These are phyloP conservation scores for Protonibea diacanthus DNA, from an alignment of 2,797 vertebrate species.

Conservation along the genomic window DNA sequence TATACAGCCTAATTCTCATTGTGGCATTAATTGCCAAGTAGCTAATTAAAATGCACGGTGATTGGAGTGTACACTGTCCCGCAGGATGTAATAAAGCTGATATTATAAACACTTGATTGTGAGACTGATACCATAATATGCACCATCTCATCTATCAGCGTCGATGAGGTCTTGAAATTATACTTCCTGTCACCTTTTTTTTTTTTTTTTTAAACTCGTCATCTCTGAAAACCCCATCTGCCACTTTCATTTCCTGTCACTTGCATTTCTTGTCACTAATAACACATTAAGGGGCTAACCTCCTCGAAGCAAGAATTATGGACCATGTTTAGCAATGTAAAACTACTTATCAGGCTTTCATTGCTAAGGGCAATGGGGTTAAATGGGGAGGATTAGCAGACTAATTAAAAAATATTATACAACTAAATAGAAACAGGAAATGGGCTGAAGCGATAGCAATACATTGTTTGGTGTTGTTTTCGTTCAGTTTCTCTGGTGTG, in stretches of 20 bases:
- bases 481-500: not conserved
- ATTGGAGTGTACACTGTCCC: constrained; percentile 66
- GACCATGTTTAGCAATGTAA: constrained; percentile 57
- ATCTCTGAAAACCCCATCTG: constrained; percentile 51
- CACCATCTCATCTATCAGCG: constrained; percentile 52
- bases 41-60: constrained; percentile 84
- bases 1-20: constrained; percentile 80
- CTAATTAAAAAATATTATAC: constrained; percentile 50
- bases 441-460: not conserved
- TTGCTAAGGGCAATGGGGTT: constrained; percentile 52
- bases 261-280: constrained; percentile 66
- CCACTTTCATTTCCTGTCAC: constrained; percentile 57
- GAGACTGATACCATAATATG: constrained; percentile 69
- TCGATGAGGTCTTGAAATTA: constrained; percentile 71
- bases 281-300: constrained; percentile 58
- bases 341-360: constrained; percentile 67
- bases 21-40: constrained; percentile 84
- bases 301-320: constrained; percentile 55
- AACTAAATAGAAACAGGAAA: constrained; percentile 33
- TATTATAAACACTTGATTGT: constrained; percentile 79
- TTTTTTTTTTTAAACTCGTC: constrained; percentile 42
- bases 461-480: not conserved
- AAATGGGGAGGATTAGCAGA: constrained; percentile 65
- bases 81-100: constrained; percentile 73
- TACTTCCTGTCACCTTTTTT: constrained; percentile 67